Evolutionary conservation across 2,113 vertebrate genomes (phyloP), one percentile per base, ranked within the genome.

Genomic region (Erpornis zantholeuca): DNA sequence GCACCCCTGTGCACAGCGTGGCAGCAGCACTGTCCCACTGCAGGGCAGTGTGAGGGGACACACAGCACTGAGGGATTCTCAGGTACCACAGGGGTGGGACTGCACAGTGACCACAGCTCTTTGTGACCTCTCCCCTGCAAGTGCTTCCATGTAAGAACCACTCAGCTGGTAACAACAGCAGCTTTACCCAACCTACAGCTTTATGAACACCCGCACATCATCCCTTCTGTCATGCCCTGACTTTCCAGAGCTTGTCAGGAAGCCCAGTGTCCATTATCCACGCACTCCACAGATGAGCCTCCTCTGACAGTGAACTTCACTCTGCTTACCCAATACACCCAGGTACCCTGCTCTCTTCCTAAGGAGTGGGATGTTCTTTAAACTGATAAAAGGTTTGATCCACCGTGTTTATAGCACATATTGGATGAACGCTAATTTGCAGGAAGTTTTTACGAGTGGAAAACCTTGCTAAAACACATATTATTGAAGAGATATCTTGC

Each of bases 391-490:
- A 84, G 60, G 88, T 96, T 91, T 94, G 94, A 94, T 95, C 77
- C 71, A 56, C 60, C 0, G 2, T 94, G 90, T 96, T 96, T 96
- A 90, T 78, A 91, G 84, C 63, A 64, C 86, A 92, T 81, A 86
- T 76, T 79, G 89, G 92, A 92, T 85, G 93, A 97, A 80, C 31
- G 15, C 79, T 96, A 97, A 97, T 96, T 97, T 96, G 92, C 92
- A 94, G 95, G 84, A 96, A 97, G 97, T 95, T 92, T 96, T 96
- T 96, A 96, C 93, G 91, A 96, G 96, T 95, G 86, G 94, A 96
- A 95, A 96, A 97, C 92, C 88, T 95, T 91, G 82, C 93, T 96
- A 95, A 96, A 96, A 97, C 92, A 95, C 88, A 77, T 93, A 92
- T 93, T 96, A 97, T 96, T 94, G 96, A 96, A 94, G 94, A 84